Evolutionary conservation across 2,797 vertebrate genomes (phyloP).

Genomic region (Pristis pectinata): DNA sequence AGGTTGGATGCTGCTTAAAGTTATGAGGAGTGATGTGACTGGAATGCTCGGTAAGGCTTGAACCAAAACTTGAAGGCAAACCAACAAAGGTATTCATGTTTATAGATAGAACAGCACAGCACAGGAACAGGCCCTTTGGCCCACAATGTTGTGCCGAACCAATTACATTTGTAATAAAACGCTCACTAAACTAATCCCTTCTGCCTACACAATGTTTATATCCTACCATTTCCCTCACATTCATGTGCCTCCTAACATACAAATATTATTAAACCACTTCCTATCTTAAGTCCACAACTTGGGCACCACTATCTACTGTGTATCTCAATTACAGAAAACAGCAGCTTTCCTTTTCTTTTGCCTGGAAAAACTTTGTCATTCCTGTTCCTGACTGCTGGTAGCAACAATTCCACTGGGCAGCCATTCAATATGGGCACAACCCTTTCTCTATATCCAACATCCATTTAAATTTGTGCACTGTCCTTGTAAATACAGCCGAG

Average conservation of each 20-base stretch:
- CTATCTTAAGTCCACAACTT: neutral
- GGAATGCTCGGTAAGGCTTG: neutral
- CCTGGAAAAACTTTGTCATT: neutral
- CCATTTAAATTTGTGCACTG: neutral
- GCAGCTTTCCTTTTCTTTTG: neutral
- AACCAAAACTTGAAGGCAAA: neutral
- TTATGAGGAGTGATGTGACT: neutral
- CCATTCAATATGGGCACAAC: no score
- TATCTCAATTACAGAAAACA: neutral
- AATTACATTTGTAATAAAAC: no score
- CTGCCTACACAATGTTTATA: no score
- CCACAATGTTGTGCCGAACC: no score
- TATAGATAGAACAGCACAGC: no score
- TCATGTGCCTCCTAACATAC: neutral
- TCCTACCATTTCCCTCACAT: no score
- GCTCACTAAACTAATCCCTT: no score
- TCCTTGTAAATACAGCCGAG: neutral
- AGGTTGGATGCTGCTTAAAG: neutral
- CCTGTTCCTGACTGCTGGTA: neutral
- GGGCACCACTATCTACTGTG: neutral
- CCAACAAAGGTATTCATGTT: neutral
- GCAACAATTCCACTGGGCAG: no score
- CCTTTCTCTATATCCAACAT: neutral
- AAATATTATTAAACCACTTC: neutral
- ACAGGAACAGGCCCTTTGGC: no score